Conservation (phyloP, 2,888 invertebrate species). For the Tholera decimalis region DNA sequence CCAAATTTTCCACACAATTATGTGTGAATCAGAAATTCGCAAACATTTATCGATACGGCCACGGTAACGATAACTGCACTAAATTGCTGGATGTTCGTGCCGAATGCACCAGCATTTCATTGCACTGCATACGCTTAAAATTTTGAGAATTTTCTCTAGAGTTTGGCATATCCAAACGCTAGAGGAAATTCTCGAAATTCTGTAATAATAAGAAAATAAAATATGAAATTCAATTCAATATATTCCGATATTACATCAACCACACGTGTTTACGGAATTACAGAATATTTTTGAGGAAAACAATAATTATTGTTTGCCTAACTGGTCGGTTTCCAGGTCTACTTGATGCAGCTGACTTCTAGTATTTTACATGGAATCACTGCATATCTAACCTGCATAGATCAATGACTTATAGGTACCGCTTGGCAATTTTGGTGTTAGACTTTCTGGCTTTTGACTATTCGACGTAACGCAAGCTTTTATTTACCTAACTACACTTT, state of each 20-base stretch:
- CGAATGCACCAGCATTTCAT: background rate
- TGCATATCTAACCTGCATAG: no score
- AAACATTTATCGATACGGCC: background rate
- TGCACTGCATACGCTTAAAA: background rate
- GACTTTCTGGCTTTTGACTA: no score
- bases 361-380: no score
- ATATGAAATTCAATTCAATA: conserved; percentile 28
- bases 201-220: conserved; percentile 30
- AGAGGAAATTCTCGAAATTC: no score
- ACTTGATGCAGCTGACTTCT: no score
- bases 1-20: background rate
- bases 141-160: background rate
- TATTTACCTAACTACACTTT: no score
- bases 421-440: no score
- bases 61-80: background rate
- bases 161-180: no score
- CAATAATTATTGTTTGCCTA: background rate
- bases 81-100: background rate
- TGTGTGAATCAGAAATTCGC: background rate
- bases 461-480: no score
- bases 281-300: background rate
- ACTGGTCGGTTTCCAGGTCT: no score
- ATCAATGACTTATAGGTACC: no score
- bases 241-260: conserved; percentile 29
- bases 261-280: background rate